Evolutionary conservation across 2,113 vertebrate species (phyloP).

Genomic region (Gila orcuttii): DNA sequence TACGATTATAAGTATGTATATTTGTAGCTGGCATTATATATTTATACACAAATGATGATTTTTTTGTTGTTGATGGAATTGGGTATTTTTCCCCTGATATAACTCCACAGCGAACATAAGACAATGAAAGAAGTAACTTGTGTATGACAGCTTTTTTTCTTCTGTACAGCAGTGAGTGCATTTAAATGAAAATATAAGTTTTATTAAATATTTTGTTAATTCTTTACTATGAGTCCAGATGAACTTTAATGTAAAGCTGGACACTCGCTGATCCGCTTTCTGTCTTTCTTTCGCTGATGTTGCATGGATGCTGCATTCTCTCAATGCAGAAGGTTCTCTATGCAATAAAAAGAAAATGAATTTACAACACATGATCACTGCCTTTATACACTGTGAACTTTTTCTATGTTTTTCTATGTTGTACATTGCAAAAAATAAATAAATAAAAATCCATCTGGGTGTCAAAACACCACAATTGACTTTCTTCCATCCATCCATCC

Average conservation of each 20-base stretch:
- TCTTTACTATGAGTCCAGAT: slow-evolving; percentile 17
- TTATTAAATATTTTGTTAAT: slow-evolving; percentile 8
- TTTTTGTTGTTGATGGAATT: not conserved
- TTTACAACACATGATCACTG: slow-evolving; percentile 72
- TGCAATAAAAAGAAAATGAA: slow-evolving; percentile 67
- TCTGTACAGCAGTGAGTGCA: not conserved
- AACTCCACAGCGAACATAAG: not conserved
- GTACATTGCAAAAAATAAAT: slow-evolving; percentile 77
- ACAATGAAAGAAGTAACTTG: not conserved
- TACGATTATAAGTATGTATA: slow-evolving; percentile 22
- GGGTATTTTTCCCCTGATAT: not conserved
- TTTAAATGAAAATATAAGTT: slow-evolving; percentile 12
- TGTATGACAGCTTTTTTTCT: not conserved
- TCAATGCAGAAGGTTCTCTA: slow-evolving; percentile 73
- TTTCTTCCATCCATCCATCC: not conserved
- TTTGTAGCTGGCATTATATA: slow-evolving; percentile 28
- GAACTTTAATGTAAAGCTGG: not conserved
- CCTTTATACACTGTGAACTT: slow-evolving; percentile 86
- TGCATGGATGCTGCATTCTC: slow-evolving; percentile 54
- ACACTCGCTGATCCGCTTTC: not conserved
- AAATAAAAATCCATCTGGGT: slow-evolving; percentile 71
- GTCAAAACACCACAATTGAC: slow-evolving; percentile 46
- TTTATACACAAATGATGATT: slow-evolving; percentile 8
- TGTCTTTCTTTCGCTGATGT: not conserved
- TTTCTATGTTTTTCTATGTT: slow-evolving; percentile 91